phyloP scores from a whole-genome alignment of 2,888 invertebrate species.

The Agrotis exclamationis region DNA sequence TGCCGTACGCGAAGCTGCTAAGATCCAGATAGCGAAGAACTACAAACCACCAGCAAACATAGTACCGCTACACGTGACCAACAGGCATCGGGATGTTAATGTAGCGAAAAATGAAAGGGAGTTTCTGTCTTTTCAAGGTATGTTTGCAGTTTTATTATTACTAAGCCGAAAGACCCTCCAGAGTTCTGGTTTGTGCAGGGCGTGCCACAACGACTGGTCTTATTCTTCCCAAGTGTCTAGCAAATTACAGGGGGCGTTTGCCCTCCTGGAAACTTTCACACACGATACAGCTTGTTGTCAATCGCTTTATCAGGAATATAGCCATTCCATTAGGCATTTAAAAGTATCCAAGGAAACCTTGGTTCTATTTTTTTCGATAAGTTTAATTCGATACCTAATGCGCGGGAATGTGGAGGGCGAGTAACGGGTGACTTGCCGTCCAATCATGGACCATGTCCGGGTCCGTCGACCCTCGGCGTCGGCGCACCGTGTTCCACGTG shows the following conservation, averaged over 20 bases:
- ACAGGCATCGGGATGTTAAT: conserved; percentile 87
- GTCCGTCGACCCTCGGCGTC: no score
- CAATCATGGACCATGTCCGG: no score
- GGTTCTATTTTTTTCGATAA: no score
- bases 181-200: no score
- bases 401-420: no score
- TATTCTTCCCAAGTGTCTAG: background rate
- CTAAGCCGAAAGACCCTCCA: no score
- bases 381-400: no score
- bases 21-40: conserved; percentile 78
- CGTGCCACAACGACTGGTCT: background rate
- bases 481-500: no score
- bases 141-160: background rate
- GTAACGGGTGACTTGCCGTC: no score
- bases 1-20: conserved; percentile 82
- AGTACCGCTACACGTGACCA: conserved; percentile 79
- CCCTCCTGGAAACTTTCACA: no score
- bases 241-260: background rate
- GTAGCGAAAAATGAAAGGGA: conserved; percentile 87
- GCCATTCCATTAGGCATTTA: no score
- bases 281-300: background rate
- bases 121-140: conserved; percentile 89
- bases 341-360: background rate
- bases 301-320: background rate
- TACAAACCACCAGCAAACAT: conserved; percentile 82